Conservation (phyloP, 2,797 vertebrate genomes). For the Pampus argenteus region DNA sequence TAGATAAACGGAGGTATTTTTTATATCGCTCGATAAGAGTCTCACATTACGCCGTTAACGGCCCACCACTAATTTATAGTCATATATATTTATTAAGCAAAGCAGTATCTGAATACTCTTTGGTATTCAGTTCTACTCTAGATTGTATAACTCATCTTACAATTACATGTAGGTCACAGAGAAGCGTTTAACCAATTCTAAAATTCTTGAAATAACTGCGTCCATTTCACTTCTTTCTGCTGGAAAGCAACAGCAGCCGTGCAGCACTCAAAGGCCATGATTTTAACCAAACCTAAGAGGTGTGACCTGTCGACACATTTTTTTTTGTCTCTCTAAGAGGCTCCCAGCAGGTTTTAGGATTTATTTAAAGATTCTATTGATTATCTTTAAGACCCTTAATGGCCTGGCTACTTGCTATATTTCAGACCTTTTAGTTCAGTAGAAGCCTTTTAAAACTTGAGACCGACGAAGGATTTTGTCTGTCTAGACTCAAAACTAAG, state of each 20-base stretch:
- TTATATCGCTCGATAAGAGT: no score
- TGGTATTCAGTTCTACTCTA: neutral
- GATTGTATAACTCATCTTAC: neutral
- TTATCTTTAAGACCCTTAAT: neutral
- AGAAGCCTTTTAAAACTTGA: neutral
- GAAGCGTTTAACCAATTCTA: neutral
- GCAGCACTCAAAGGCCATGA: fast-evolving
- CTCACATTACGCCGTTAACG: no score
- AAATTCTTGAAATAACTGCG: neutral
- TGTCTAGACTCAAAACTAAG: neutral
- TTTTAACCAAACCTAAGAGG: neutral
- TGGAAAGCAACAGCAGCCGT: constrained; percentile 4
- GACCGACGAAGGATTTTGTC: neutral
- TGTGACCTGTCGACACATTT: neutral
- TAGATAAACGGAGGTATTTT: no score
- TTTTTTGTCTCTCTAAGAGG: constrained; percentile 2
- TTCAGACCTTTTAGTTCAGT: neutral
- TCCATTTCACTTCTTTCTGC: neutral
- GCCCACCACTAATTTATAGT: no score
- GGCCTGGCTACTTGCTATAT: neutral
- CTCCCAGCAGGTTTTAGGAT: neutral
- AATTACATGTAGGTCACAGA: neutral
- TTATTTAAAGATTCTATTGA: no score
- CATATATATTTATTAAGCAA: constrained; percentile 2
- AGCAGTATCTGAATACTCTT: neutral